Percentiles rank a stretch among this genome's conserved stretches.
Evolutionary conservation across 1,140 invertebrate genomes (phyloP).

Genomic region (Plutomurus gul): DNA sequence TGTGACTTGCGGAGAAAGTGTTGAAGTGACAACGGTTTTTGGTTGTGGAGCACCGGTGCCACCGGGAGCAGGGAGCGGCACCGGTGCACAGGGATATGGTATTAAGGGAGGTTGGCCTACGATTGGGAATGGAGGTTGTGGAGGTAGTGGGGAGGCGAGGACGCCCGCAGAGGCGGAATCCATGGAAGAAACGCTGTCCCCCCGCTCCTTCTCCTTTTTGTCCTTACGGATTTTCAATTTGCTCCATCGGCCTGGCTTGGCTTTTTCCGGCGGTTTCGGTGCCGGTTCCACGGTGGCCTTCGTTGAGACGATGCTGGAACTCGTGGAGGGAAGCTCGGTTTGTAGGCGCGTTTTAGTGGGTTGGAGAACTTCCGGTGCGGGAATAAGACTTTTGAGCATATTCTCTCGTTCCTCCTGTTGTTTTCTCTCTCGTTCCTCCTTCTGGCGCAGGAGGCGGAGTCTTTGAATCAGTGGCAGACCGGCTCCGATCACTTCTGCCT

Average conservation of each 20-base stretch:
- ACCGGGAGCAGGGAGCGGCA: not conserved
- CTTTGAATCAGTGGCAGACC: conserved; percentile 79
- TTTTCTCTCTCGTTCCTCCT: conserved; percentile 68
- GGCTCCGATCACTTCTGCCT: conserved; percentile 69
- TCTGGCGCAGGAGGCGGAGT: conserved; percentile 76
- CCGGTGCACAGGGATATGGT: too few species aligned
- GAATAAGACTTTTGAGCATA: conserved; percentile 47
- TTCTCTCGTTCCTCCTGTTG: conserved; percentile 53
- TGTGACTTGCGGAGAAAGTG: not conserved
- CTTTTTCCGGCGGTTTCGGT: not conserved
- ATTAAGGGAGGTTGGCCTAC: not conserved
- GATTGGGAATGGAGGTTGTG: not conserved
- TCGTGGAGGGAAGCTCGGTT: not conserved
- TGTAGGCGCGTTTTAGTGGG: not conserved
- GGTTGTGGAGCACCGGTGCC: not conserved
- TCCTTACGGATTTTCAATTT: not conserved
- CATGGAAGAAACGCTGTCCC: conserved; percentile 34
- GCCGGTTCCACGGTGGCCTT: conserved; percentile 40
- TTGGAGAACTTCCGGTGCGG: not conserved
- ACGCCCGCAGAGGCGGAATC: not conserved
- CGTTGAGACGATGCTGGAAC: not conserved
- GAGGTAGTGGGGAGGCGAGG: not conserved
- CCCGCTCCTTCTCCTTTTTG: not conserved
- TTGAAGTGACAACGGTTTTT: not conserved
- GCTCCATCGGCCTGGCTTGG: not conserved